Base-by-base conservation (phyloP, 2,888 invertebrate genomes). In the Phlogophora meticulosa region DNA sequence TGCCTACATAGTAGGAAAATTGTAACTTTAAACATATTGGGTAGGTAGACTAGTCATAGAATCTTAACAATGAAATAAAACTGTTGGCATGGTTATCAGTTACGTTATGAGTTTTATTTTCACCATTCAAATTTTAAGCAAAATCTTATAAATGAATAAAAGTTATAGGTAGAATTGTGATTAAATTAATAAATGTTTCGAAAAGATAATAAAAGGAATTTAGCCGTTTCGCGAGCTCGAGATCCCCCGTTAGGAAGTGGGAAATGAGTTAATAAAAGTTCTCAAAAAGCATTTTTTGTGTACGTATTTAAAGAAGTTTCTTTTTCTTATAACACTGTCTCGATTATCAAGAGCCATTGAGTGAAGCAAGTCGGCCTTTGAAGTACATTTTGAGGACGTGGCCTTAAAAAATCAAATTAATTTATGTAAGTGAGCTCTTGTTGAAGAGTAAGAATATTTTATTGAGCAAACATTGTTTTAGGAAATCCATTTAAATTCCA, bases 21-120 rank as follows among this genome's bases (percentile, higher is more conserved):
- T 80, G 78, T 85, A 85, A 81, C 74, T 79, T 76, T 61, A 73
- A 72, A 78, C 17, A 76, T 83, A 80, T 72, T 81, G 72, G 66
- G 45, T 78, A 83, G 61, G 71, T 81, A 83, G 81, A 36, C 53
- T 86, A 85, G 82, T 72, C 65, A 76, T 87, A 85, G 82, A 80
- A 72, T 75, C 71, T 78, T 63, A 83, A 83, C 74, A 80, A 87
- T 79, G 72, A 81, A 89, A 88, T 87, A 85, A 88, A 89, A 83
- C 75, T 89, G 90, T 91, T 91, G 88, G 84, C 85, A 91, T 89
- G 88, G 80, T 87, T 87, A 78, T 66, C 78, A 71, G 77, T 85
- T 85, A 84, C 73, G 82, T 56, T 72, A 65, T 78, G 79, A 57
- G 72, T 75, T 80, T 80, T 76, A 77, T 77, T 78, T 71, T 45